A percentile compares a stretch with the other conserved stretches of the same genome.
These are phyloP conservation scores for Aphelenchoides fujianensis DNA, from an alignment of 1,140 invertebrate species.

Conservation along the genomic window DNA sequence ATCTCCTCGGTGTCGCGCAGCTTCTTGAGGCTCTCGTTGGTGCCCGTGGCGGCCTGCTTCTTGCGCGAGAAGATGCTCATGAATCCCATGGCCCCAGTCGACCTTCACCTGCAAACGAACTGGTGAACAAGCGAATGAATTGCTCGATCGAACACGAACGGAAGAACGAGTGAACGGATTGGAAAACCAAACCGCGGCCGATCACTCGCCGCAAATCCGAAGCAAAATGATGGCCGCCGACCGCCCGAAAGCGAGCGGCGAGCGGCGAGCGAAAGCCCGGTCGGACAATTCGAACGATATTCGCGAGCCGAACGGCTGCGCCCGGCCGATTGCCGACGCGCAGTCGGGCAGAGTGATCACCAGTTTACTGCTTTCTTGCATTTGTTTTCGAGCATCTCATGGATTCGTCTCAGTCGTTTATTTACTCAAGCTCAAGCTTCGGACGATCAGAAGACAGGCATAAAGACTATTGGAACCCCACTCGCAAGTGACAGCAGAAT, in stretches of 20 bases:
- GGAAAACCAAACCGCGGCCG: background rate
- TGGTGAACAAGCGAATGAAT: too few relatives aligned
- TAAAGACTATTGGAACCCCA: background rate
- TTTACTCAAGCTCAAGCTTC: background rate
- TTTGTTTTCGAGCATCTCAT: background rate
- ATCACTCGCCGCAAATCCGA: too few relatives aligned
- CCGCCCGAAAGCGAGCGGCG: too few relatives aligned
- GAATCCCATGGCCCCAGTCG: slow-evolving; percentile 41
- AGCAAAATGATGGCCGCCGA: too few relatives aligned
- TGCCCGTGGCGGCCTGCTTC: slow-evolving; percentile 79
- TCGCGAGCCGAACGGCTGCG: too few relatives aligned
- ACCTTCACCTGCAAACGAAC: too few relatives aligned
- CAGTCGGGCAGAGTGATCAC: background rate
- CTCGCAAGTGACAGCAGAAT: background rate
- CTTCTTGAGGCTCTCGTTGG: slow-evolving; percentile 94
- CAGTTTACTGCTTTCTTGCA: background rate
- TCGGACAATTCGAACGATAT: too few relatives aligned
- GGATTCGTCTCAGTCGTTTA: background rate
- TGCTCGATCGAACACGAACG: too few relatives aligned
- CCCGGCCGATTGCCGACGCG: background rate
- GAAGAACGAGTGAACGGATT: background rate
- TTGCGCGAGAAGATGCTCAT: slow-evolving; percentile 66
- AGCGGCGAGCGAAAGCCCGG: too few relatives aligned
- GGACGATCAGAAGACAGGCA: background rate
- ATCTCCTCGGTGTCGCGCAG: slow-evolving; percentile 93